Evolutionary conservation across 1,140 invertebrate genomes (phyloP), one percentile per base, ranked within the genome.

Genomic region (Euglossa dilemma): DNA sequence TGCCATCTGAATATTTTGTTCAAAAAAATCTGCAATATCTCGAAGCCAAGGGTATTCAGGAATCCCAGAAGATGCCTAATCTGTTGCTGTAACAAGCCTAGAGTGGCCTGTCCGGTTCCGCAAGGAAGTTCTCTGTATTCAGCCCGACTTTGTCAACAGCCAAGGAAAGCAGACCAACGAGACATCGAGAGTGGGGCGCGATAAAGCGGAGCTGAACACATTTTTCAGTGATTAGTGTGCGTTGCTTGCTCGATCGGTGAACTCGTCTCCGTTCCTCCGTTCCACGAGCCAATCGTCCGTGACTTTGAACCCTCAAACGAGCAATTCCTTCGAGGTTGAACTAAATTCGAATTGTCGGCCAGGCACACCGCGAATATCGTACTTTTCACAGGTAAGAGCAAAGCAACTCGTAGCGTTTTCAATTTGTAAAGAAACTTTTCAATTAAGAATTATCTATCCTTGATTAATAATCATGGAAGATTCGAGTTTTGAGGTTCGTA

Each of bases 221-320:
- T 80, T 85, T 87, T 86, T 84, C 47, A 86, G 74, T 79, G 80
- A 89, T 89, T 88, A 86, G 87, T 82, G 28, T 36, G n/a, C 61
- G 47, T 36, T 66, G 73, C 69, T n/a, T 83, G 59, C n/a, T 50
- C 74, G 84, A 86, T 79, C 84, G 66, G 74, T 81, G 14, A 66
- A 76, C 74, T 76, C 47, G 36, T 45, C 70, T 72, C 20, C 47
- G 45, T 50, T 28, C 0, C 47, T 18, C 18, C 11, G 25, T 20
- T 18, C 2, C 3, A 20, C 20, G n/a, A 64, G 12, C 12, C 43
- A 25, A 20, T 54, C 8, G 63, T 64, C 75, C 84, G 75, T 73
- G 81, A 84, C 66, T 70, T 76, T 63, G 54, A 70, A 63, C 47
- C 73, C 16, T 64, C 28, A 11, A 57, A 8, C 66, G 18, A 14